These are phyloP conservation scores for Uropetala carovei DNA, from an alignment of 2,888 invertebrate species.

Conservation along the genomic window DNA sequence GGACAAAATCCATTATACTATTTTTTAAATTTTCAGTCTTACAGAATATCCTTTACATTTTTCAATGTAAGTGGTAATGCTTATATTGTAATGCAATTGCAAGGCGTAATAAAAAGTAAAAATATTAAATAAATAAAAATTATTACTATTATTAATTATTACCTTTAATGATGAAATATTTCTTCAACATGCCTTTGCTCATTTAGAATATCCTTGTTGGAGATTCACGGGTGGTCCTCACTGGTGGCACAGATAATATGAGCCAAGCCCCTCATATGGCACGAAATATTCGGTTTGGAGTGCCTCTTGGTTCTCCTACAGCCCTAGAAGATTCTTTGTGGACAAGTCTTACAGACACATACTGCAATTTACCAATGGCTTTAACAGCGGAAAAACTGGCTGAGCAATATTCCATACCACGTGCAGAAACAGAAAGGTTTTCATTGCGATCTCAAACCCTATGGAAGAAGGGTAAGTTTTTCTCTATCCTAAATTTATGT, in stretches of 20 bases:
- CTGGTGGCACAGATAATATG: constrained; percentile 98
- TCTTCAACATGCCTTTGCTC: constrained; percentile 65
- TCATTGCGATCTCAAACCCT: constrained; percentile 89
- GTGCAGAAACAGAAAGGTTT: constrained; percentile 91
- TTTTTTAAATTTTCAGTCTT: too few species aligned
- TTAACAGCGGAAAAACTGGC: constrained; percentile 96
- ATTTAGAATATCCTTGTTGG: constrained; percentile 90
- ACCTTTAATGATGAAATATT: background rate
- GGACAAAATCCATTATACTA: too few species aligned
- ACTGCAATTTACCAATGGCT: constrained; percentile 96
- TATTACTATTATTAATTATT: background rate
- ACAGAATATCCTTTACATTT: too few species aligned
- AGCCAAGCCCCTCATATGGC: constrained; percentile 92
- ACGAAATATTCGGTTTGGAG: constrained; percentile 91
- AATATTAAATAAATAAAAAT: too few species aligned
- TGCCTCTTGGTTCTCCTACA: constrained; percentile 85
- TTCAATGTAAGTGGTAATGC: too few species aligned
- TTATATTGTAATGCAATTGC: too few species aligned
- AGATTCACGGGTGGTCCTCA: constrained; percentile 89
- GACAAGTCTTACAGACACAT: constrained; percentile 91
- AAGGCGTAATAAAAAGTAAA: too few species aligned
- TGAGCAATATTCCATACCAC: constrained; percentile 87
- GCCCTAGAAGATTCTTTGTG: constrained; percentile 93
- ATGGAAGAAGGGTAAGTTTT: constrained; percentile 87
- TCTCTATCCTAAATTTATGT: constrained; percentile 25